phyloP scores from a whole-genome alignment of 2,113 vertebrate genomes.

The Mystacornis crossleyi region DNA sequence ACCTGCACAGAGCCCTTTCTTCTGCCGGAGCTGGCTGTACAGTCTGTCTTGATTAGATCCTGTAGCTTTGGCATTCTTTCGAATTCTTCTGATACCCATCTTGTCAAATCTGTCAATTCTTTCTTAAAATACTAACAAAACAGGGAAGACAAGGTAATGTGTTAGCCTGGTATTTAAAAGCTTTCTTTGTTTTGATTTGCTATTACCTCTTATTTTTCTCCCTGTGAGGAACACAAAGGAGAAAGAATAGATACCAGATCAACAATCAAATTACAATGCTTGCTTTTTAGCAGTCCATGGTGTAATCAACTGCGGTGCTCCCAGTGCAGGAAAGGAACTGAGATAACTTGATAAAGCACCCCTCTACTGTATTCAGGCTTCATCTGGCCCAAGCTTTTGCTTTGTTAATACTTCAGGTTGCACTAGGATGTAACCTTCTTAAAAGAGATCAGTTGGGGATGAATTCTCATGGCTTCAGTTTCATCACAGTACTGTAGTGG shows the following conservation, averaged over 20 bases:
- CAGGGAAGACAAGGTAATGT: neutral
- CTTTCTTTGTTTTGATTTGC: constrained; percentile 23
- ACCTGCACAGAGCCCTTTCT: neutral
- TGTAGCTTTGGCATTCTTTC: constrained; percentile 9
- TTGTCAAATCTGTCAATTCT: constrained; percentile 18
- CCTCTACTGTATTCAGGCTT: neutral
- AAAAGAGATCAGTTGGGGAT: neutral
- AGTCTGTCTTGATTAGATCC: neutral
- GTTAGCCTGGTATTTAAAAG: neutral
- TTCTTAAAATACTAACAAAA: neutral
- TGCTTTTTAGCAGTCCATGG: neutral
- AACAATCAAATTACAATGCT: constrained; percentile 25
- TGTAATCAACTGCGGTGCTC: neutral
- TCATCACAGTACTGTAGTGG: neutral
- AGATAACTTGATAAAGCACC: constrained; percentile 10
- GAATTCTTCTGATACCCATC: neutral
- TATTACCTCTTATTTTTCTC: constrained; percentile 35
- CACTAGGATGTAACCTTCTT: neutral
- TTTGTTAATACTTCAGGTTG: neutral
- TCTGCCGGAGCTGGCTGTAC: neutral
- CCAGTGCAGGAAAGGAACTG: neutral
- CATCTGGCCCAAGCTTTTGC: neutral
- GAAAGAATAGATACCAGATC: neutral
- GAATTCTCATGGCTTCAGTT: neutral
- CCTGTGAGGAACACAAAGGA: neutral